A percentile compares a stretch with the other conserved stretches of the same genome.
Conservation (phyloP, 2,888 invertebrate species). For the Heliconius hortense region DNA sequence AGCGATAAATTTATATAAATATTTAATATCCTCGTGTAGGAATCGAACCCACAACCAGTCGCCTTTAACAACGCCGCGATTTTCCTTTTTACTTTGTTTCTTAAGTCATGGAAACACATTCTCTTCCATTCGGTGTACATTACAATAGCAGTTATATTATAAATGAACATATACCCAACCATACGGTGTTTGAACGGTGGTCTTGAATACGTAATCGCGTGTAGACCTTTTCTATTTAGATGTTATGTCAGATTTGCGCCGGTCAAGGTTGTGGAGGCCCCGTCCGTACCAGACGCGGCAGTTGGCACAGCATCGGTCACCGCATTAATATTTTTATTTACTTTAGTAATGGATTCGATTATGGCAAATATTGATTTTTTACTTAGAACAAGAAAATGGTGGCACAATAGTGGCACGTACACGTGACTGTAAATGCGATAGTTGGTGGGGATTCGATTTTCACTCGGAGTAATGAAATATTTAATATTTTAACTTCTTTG, state of each 20-base stretch:
- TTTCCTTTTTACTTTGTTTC: background rate
- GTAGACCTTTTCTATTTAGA: constrained; percentile 13
- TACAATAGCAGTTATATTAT: background rate
- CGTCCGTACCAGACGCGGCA: constrained; percentile 67
- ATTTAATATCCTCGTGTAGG: too few relatives aligned
- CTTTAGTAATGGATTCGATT: constrained; percentile 1
- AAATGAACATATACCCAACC: background rate
- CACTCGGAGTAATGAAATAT: too few relatives aligned
- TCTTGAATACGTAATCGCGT: constrained; percentile 20
- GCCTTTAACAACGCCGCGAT: too few relatives aligned
- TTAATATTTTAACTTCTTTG: too few relatives aligned
- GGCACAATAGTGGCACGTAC: too few relatives aligned
- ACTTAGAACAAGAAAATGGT: background rate
- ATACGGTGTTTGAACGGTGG: background rate
- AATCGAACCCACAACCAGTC: too few relatives aligned
- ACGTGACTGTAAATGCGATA: too few relatives aligned
- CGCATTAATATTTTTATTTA: constrained; percentile 36
- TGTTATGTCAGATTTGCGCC: constrained; percentile 41
- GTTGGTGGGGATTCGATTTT: too few relatives aligned
- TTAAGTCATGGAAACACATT: background rate
- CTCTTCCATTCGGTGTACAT: background rate
- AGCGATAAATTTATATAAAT: too few relatives aligned
- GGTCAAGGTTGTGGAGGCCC: constrained; percentile 77
- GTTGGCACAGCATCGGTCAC: constrained; percentile 68
- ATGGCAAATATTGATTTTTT: background rate